Conservation (phyloP, 2,888 invertebrate species). For the Chalcis sispes region DNA sequence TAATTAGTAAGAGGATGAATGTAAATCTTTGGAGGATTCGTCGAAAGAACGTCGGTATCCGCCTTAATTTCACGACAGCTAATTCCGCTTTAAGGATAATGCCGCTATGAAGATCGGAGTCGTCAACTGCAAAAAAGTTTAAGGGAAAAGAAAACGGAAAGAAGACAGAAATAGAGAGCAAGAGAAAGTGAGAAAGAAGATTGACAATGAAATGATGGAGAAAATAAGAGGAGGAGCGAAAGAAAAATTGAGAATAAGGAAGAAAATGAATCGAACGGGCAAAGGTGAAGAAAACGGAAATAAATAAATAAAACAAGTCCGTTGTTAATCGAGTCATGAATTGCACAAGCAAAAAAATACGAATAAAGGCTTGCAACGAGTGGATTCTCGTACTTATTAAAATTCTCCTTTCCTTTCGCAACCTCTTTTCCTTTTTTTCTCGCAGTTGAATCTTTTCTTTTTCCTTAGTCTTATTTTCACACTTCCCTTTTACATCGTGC, state of each 20-base stretch:
- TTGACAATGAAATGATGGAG: conserved; percentile 16
- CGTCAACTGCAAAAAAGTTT: no score
- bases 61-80: conserved; percentile 53
- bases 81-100: conserved; percentile 52
- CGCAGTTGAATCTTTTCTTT: not conserved
- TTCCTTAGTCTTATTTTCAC: not conserved
- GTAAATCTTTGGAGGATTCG: conserved; percentile 57
- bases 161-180: not conserved
- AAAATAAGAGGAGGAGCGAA: not conserved
- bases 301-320: not conserved
- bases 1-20: conserved; percentile 56
- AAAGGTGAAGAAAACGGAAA: not conserved
- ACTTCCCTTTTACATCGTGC: no score
- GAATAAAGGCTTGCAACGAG: not conserved
- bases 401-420: conserved; percentile 5
- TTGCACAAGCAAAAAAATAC: conserved; percentile 14
- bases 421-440: conserved; percentile 1
- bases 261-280: not conserved
- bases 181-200: conserved; percentile 9
- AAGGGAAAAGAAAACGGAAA: no score
- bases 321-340: not conserved
- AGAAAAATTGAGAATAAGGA: not conserved
- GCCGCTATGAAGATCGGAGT: conserved; percentile 14
- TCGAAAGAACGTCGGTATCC: conserved; percentile 29
- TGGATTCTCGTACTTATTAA: conserved; percentile 20